Evolutionary conservation across 2,113 vertebrate species (phyloP).

Genomic region (Capreolus pygargus): DNA sequence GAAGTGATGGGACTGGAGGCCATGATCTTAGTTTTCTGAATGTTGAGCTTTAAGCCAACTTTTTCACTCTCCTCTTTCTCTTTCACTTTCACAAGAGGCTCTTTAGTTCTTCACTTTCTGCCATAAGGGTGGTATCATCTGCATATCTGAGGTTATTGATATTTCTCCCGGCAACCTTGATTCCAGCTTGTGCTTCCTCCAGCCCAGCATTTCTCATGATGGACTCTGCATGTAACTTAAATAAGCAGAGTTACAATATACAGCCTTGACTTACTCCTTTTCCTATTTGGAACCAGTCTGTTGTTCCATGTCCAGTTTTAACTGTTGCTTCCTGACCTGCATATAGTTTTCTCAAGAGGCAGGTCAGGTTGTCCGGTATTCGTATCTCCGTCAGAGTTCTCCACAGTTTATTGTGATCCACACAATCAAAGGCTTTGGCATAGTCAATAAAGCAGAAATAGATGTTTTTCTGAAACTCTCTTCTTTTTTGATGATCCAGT

Average conservation of each 20-base stretch:
- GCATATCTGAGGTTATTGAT: neutral
- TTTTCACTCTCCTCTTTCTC: neutral
- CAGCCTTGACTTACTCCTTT: accelerated
- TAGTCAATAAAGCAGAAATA: neutral
- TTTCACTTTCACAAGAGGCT: neutral
- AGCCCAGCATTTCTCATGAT: neutral
- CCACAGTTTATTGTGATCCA: neutral
- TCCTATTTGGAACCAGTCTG: neutral
- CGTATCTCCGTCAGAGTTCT: neutral
- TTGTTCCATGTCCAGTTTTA: neutral
- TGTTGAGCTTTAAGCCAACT: neutral
- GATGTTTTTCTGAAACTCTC: neutral
- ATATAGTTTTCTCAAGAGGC: neutral
- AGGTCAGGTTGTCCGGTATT: neutral
- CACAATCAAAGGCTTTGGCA: neutral
- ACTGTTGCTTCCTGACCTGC: neutral
- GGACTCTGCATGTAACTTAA: neutral
- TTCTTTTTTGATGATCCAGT: neutral
- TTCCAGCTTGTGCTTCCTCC: neutral
- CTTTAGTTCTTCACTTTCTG: neutral
- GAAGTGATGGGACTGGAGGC: neutral
- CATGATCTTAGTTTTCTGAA: neutral
- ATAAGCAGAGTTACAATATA: neutral
- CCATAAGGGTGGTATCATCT: neutral
- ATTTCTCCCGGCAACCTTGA: neutral